Evolutionary conservation across 2,797 vertebrate genomes (phyloP), one percentile per base, ranked within the genome.

Genomic region (Siniperca undulata): DNA sequence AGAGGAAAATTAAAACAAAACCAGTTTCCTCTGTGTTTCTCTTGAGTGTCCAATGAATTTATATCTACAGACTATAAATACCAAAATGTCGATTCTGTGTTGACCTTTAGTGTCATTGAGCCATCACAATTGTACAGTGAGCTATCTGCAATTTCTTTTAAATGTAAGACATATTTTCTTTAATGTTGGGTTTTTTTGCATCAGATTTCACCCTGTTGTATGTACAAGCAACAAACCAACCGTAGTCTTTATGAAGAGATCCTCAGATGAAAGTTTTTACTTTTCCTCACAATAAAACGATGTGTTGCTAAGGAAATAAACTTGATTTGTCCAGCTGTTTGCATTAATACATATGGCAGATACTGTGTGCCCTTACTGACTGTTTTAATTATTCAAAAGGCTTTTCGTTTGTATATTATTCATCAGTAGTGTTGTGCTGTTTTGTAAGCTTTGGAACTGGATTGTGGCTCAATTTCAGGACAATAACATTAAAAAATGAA

Each of bases 241-340:
- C 40, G 27, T 14, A 42, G 50, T 80, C 70, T 82, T 68, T 38
- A 44, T 24, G 7, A 73, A 55, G 19, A 67, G 61, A 59, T 50
- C 19, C n/a, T 73, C 60, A 44, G 42, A 81, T 78, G 55, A 72
- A 82, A 77, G 86, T 89, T 93, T 93, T 91, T 82, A 84, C 65
- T 85, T 89, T 71, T 69, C 70, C 61, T 67, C 81, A 58, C 70
- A 93, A 93, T 93, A 93, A 93, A 94, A 77, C 64, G 24, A 59
- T 40, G 61, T 84, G 84, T 88, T 82, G 81, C 74, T 76, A 81
- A 72, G 66, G 74, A 75, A 82, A 85, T 72, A 19, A 67, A 40
- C 17, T 20, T 22, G 52, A 53, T 81, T 62, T 73, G 74, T 89
- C 30, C 24, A 7, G 34, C 50, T 79, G 50, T 85, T 80, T 78